A percentile compares a stretch with the other conserved stretches of the same genome.
Conservation (phyloP, 1,140 invertebrate species). For the Cydia fagiglandana region DNA sequence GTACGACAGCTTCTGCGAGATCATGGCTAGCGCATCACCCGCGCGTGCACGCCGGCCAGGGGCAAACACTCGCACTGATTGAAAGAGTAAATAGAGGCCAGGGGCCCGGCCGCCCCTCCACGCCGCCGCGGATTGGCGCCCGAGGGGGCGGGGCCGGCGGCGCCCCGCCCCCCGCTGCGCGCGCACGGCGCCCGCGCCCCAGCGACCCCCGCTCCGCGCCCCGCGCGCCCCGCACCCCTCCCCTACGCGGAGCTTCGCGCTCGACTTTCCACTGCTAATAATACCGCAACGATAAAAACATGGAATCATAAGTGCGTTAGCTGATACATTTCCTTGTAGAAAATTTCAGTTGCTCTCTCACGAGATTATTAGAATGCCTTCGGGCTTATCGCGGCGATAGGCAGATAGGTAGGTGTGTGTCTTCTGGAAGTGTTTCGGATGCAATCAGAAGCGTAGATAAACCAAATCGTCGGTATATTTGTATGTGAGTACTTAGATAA, state of each 20-base stretch:
- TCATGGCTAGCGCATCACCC: constrained; percentile 79
- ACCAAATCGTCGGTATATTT: constrained; percentile 2
- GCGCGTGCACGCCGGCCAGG: constrained; percentile 77
- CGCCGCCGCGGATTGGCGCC: constrained; percentile 58
- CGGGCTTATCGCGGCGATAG: constrained; percentile 3
- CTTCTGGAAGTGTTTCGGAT: constrained; percentile 9
- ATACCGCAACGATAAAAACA: constrained; percentile 76
- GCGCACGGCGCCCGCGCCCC: constrained; percentile 42
- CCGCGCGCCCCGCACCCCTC: constrained; percentile 25
- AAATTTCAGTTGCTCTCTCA: constrained; percentile 17
- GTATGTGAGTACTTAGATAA: constrained; percentile 29
- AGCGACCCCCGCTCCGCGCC: constrained; percentile 27
- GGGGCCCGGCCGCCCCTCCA: constrained; percentile 72
- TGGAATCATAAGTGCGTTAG: constrained; percentile 76
- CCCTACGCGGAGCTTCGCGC: constrained; percentile 39
- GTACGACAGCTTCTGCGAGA: constrained; percentile 80
- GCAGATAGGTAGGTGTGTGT: constrained; percentile 19
- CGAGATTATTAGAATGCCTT: neutral
- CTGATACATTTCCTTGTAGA: constrained; percentile 68
- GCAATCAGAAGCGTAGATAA: constrained; percentile 14
- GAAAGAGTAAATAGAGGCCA: constrained; percentile 78
- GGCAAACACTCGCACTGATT: constrained; percentile 78
- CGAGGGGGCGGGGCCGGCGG: constrained; percentile 48
- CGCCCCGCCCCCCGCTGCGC: constrained; percentile 38
- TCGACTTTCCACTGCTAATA: constrained; percentile 58